Evolutionary conservation across 64 coral and sea anemone genomes (phyloP), one percentile per base, ranked within the genome.

Genomic region (Montipora cactus): DNA sequence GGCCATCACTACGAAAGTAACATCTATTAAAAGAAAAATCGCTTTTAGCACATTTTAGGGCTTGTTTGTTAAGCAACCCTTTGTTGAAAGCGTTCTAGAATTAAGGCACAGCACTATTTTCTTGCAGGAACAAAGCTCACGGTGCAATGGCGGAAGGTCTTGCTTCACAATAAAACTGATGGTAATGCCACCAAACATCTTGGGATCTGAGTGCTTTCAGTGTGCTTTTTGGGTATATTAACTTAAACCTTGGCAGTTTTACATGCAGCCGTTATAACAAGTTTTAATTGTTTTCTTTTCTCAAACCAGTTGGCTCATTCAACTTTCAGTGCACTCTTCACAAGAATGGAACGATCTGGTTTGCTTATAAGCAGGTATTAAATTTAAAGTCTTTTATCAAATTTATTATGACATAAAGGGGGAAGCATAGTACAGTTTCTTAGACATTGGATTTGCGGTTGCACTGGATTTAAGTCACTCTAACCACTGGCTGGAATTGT

Each of bases 291-390:
- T 81, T 91, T 11, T 21, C 49, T 49, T 69, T 74, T 7, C 25
- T n/a, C 9, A 22, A 46, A 22, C 7, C 44, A 94, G 93, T 10
- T 90, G 74, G 79, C 37, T 68, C 52, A 66, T 94, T 94, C 80
- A 89, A 80, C 2, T 94, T 94, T 22, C 93, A 94, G 59, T 89
- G 79, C 62, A 83, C 93, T 62, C 53, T 94, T 18, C 80, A 83
- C 25, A 90, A 90, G 37, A 61, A 94, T 90, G 93, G 93, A 11
- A 94, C 22, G 77, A 89, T 94, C 58, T 58, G 44, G 55, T 94
- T 94, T 85, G 93, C 93, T 19, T 94, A 94, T 80, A 89, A 94
- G 83, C 9, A 66, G 75, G 93, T 94, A 57, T 13, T 13, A 75
- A 47, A 47, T 9, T 28, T 28, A 28, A 28, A 28, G 25, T 28